These are phyloP conservation scores for Cyclargus thomasi DNA, from an alignment of 1,140 invertebrate genomes.

Conservation along the genomic window DNA sequence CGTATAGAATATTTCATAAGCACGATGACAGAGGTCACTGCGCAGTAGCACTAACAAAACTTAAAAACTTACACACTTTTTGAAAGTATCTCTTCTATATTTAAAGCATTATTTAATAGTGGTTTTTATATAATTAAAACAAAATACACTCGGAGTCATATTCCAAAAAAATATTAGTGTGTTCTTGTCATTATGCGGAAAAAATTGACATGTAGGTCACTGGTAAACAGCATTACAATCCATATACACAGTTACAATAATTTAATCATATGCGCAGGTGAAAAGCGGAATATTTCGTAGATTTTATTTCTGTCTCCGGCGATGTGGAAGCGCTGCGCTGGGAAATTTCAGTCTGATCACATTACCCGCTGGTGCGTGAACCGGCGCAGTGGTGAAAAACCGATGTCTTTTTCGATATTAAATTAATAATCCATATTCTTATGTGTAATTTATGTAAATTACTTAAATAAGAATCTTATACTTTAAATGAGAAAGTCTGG, in stretches of 20 bases:
- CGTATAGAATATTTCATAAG: too few relatives aligned
- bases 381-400: background rate
- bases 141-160: background rate
- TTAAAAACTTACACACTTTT: too few relatives aligned
- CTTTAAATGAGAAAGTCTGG: too few relatives aligned
- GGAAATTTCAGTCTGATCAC: background rate
- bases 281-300: background rate
- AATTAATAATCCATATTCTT: background rate
- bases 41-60: too few relatives aligned
- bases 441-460: background rate
- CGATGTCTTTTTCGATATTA: background rate
- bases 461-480: background rate
- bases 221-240: background rate
- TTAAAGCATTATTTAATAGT: too few relatives aligned
- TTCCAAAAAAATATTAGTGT: too few relatives aligned
- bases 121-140: background rate
- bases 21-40: too few relatives aligned
- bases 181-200: too few relatives aligned
- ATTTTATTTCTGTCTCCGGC: background rate
- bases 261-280: background rate
- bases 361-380: background rate
- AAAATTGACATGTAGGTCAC: background rate
- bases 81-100: too few relatives aligned
- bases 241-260: background rate
- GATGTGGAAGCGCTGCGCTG: background rate